Evolutionary conservation across 2,113 vertebrate genomes (phyloP), one percentile per base, ranked within the genome.

Genomic region (Sardina pilchardus): DNA sequence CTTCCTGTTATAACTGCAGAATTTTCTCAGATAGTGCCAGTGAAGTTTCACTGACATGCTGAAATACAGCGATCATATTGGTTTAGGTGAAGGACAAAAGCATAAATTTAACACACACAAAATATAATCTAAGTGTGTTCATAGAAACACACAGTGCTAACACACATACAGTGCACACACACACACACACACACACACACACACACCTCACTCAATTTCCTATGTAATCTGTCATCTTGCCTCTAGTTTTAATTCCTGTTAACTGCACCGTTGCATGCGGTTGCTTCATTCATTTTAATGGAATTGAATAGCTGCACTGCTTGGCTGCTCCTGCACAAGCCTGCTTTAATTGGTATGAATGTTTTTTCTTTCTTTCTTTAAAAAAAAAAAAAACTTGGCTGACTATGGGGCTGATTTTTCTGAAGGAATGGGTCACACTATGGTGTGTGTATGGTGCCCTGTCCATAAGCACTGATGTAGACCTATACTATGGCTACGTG

Each of bases 191-290:
- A 89, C 82, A 87, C 89, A 83, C 81, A 36, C 80, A 82, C 53
- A 86, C 43, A 89, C 83, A 89, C 90, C 85, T 86, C 87, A 87
- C 88, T 90, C 89, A 86, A 85, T 92, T 89, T 93, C 91, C 88
- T 83, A 84, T 94, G 92, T 94, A 96, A 95, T 95, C 94, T 92
- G 94, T 95, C 94, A 95, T 95, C 94, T 94, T 90, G 94, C 94
- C 93, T 92, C 90, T 94, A 93, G 93, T 95, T 95, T 95, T 96
- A 95, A 96, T 96, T 95, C 94, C 94, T 94, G 94, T 95, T 95
- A 96, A 93, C 93, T 94, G 94, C 95, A 94, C 94, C 93, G 95
- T 92, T 94, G 91, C 94, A 93, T 94, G 91, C 90, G 90, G 84
- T 92, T 94, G 94, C 94, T 93, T 93, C 92, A 92, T 93, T 94